Base-by-base conservation (phyloP, 2,888 invertebrate genomes). In the Taphrorychus bicolor region DNA sequence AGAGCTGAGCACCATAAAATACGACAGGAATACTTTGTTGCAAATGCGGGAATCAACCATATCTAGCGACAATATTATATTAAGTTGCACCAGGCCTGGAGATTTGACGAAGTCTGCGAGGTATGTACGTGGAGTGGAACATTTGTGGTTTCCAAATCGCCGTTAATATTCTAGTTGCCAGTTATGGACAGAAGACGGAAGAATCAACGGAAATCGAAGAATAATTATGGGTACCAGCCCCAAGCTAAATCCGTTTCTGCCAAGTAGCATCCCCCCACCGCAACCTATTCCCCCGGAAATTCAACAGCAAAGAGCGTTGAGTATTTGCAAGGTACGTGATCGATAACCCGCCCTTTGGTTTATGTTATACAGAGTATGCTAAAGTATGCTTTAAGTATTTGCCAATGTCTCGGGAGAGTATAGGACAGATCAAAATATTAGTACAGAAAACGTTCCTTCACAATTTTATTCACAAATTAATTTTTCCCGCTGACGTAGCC, bases 241-340 rank as follows among this genome's bases (percentile, higher is more conserved):
- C 16, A 76, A 80, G 59, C 72, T 77, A 18, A 83, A 81, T 70
- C 80, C 82, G 3, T 82, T 82, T 71, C 73, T 75, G 64, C 66
- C 71, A 4, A 74, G 75, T 21, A 71, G 73, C n/a, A 71, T 81
- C 21, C 85, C 87, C 52, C 86, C 87, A n/a, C 86, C 87, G 4
- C 90, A 90, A 76, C 89, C 91, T 1, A 88, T 92, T 4, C 91
- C 92, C 2, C 91, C 91, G 0, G 93, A 93, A 81, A 92, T 95
- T 61, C 93, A 93, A 76, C 91, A 91, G 74, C 94, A 95, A 78
- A 87, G 93, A 73, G 87, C 90, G 59, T 85, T 89, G 53, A 94
- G 94, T 76, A 92, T 94, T 69, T 88, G 90, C 71, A 95, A 93
- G 86, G 95, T 91, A 82, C n/a, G n/a, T n/a, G n/a, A n/a, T n/a